phyloP scores from a whole-genome alignment of 1,140 invertebrate species.

The Drosophila ironensis region DNA sequence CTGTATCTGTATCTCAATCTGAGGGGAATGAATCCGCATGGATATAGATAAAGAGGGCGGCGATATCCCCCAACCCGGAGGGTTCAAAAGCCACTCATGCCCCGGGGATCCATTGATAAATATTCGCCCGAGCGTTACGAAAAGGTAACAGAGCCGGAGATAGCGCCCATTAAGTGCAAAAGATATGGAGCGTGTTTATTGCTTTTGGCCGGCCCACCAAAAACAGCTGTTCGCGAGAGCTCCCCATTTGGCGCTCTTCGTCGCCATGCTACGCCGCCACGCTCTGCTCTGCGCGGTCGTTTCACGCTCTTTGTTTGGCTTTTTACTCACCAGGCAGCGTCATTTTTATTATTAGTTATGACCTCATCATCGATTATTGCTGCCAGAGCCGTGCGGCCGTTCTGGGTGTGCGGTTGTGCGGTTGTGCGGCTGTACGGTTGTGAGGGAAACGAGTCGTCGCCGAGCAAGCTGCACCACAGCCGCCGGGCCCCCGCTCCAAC shows the following conservation, averaged over 20 bases:
- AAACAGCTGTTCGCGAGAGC: constrained; percentile 57
- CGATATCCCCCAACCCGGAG: background rate
- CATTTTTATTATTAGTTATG: constrained; percentile 82
- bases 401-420: background rate
- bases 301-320: constrained; percentile 36
- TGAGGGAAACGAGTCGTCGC: constrained; percentile 71
- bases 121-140: constrained; percentile 28
- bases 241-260: too few species aligned
- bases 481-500: background rate
- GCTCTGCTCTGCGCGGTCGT: background rate
- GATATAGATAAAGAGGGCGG: constrained; percentile 1
- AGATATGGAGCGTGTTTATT: constrained; percentile 7
- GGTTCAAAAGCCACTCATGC: constrained; percentile 60
- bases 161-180: constrained; percentile 5
- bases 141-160: constrained; percentile 26
- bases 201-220: constrained; percentile 50
- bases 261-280: background rate
- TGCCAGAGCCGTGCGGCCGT: constrained; percentile 37
- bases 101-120: constrained; percentile 48
- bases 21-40: too few species aligned
- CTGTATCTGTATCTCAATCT: too few species aligned
- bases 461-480: constrained; percentile 41
- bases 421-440: constrained; percentile 28
- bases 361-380: constrained; percentile 82
- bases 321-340: constrained; percentile 58